Evolutionary conservation across 2,797 vertebrate genomes (phyloP), one percentile per base, ranked within the genome.

Genomic region (Knipowitschia caucasica): DNA sequence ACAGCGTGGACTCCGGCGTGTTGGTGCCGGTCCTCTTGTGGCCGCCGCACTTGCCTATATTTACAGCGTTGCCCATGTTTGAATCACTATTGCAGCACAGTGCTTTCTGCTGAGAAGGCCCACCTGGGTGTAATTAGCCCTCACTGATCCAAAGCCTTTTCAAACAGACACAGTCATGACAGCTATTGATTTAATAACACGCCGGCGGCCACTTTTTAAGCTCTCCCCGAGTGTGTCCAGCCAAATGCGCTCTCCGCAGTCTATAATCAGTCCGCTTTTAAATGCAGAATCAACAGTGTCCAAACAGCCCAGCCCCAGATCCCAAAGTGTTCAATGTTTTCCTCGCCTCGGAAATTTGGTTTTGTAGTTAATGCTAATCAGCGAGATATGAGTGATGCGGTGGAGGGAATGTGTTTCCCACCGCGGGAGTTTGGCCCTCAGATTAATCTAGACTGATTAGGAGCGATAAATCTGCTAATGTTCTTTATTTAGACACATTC

Each of bases 151-250:
- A 54, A 56, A 68, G 34, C 36, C n/a, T 15, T 54, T 29, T 33
- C 26, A 3, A n/a, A 35, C 59, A 44, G 39, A 45, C 18, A 30
- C 25, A 59, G n/a, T 51, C 57, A 52, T 6, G 58, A 25, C 40
- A 66, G 49, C 44, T 53, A 62, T 14, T 76, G 55, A 76, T 64
- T 73, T 53, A 26, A 63, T 57, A 67, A 60, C 71, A 34, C 58
- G 57, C 53, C 53, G 10, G 0, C 1, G 49, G 56, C 63, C 51
- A 21, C 35, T 44, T 56, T 56, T 23, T 45, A 42, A 73, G 18
- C 46, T 30, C 50, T 58, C 53, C 17, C 29, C 21, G 39, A 58
- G 21, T 56, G 45, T 31, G 38, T 42, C 27, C 44, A 51, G 62
- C 68, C 20, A 62, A 55, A 66, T 56, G 45, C 25, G 35, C 36